Percentiles rank a stretch among this genome's conserved stretches.
Conservation (phyloP, 2,797 vertebrate species). For the Ctenopoma multispine region DNA sequence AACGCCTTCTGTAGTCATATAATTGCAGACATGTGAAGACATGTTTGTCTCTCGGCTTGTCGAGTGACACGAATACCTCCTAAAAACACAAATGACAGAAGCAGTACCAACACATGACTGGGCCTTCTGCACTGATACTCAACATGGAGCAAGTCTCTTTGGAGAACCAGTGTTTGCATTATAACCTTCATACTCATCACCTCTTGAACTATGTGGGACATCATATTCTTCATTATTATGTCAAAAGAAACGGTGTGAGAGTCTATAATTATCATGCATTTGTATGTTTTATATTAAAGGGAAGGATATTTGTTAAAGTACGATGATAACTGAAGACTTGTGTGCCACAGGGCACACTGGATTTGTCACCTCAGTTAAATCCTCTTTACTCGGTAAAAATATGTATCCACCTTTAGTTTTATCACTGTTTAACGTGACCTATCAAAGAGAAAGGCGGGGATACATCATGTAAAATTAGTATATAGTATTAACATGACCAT, state of each 20-base stretch:
- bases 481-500: conserved; percentile 6
- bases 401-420: conserved; percentile 26
- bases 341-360: background rate
- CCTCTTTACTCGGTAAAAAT: conserved; percentile 7
- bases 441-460: conserved; percentile 19
- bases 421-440: background rate
- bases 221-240: conserved; percentile 11
- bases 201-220: background rate
- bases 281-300: conserved; percentile 54
- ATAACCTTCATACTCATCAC: conserved; percentile 6
- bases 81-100: conserved; percentile 27
- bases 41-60: conserved; percentile 47
- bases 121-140: conserved; percentile 5
- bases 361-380: conserved; percentile 28
- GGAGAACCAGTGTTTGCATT: background rate
- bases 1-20: conserved; percentile 25
- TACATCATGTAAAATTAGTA: background rate
- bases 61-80: conserved; percentile 22
- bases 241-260: conserved; percentile 15
- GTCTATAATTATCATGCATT: conserved; percentile 28
- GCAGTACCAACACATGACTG: conserved; percentile 7
- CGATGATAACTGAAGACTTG: conserved; percentile 15
- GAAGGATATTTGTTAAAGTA: conserved; percentile 26
- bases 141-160: conserved; percentile 19
- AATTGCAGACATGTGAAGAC: conserved; percentile 43